Evolutionary conservation across 2,888 invertebrate species (phyloP).

Genomic region (Pammene fasciana): DNA sequence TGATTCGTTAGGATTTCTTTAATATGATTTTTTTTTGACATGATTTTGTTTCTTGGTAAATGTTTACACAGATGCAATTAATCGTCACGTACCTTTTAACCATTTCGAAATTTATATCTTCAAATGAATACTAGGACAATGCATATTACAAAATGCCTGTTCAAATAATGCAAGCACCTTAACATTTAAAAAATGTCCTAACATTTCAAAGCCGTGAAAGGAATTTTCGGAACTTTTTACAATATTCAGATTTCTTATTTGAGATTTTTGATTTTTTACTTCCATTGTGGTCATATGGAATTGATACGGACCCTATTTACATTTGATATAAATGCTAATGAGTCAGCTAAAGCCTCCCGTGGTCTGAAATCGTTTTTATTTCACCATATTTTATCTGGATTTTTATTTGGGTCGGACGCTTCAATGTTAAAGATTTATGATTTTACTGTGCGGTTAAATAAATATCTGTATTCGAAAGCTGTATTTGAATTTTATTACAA

Average conservation of each 20-base stretch:
- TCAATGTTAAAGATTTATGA: conserved; percentile 33
- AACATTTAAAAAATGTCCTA: not conserved
- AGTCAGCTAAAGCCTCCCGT: conserved; percentile 48
- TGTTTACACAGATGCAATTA: not conserved
- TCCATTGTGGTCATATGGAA: conserved; percentile 52
- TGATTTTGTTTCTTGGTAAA: not conserved
- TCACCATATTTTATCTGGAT: conserved; percentile 56
- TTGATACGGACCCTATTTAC: conserved; percentile 58
- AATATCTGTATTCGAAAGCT: conserved; percentile 17
- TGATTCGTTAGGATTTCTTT: not conserved
- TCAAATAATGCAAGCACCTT: not conserved
- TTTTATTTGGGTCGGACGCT: conserved; percentile 53
- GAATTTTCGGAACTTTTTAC: not conserved
- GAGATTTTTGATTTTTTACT: conserved; percentile 48
- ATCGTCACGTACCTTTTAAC: conserved; percentile 9
- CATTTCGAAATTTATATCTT: conserved; percentile 13
- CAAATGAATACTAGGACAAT: conserved; percentile 5
- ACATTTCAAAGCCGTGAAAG: not conserved
- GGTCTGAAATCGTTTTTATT: conserved; percentile 59
- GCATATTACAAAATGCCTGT: not conserved
- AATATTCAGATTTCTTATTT: conserved; percentile 42
- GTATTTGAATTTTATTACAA: conserved; percentile 17
- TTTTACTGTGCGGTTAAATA: conserved; percentile 32
- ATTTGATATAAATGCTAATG: conserved; percentile 73
- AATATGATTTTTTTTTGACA: not conserved